Percentiles rank a stretch among this genome's conserved stretches.
Evolutionary conservation across 2,797 vertebrate genomes (phyloP).

Genomic region (Malurus leucopterus): DNA sequence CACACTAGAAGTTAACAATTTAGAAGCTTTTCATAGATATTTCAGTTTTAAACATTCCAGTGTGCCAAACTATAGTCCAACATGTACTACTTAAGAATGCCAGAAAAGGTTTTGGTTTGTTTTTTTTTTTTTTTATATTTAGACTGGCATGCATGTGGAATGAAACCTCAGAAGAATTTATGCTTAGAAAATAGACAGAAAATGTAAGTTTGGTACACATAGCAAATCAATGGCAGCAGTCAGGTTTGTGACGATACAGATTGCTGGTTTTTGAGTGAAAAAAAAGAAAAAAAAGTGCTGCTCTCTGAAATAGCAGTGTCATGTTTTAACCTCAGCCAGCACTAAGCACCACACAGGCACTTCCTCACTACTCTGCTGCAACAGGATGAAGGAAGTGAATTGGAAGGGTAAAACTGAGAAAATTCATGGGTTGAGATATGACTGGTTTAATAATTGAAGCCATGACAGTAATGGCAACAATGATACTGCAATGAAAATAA

Average conservation of each 20-base stretch:
- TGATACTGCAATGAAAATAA: accelerated
- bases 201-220: neutral
- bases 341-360: neutral
- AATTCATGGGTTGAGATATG: neutral
- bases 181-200: neutral
- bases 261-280: neutral
- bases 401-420: neutral
- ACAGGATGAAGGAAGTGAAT: neutral
- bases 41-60: neutral
- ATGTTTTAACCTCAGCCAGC: neutral
- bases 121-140: neutral
- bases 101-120: neutral
- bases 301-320: neutral
- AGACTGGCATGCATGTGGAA: neutral
- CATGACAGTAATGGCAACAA: neutral
- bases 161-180: neutral
- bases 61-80: neutral
- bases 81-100: neutral
- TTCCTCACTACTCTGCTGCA: neutral
- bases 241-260: neutral
- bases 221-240: neutral
- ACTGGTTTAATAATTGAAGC: neutral
- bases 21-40: neutral
- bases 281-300: neutral
- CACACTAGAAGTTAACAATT: neutral